These are phyloP conservation scores for Xenopus tropicalis DNA, from an alignment of 2,113 vertebrate species.

Conservation along the genomic window DNA sequence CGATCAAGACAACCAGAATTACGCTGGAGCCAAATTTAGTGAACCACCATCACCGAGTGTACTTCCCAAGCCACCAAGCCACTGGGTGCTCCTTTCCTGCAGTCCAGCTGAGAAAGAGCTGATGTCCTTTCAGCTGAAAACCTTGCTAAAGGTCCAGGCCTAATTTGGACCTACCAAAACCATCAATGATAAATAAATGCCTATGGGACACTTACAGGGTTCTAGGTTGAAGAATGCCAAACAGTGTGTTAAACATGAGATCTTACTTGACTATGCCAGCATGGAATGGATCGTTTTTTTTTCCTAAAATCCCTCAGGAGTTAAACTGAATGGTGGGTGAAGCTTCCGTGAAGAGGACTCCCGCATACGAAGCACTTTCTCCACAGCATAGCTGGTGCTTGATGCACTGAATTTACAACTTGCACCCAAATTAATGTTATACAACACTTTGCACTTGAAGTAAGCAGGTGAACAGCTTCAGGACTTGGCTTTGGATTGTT, in stretches of 20 bases:
- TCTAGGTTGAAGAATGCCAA: constrained; percentile 40
- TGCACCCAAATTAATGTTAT: constrained; percentile 7
- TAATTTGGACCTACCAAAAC: constrained; percentile 56
- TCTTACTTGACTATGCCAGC: background rate
- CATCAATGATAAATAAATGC: background rate
- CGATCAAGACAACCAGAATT: constrained; percentile 80
- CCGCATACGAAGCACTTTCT: constrained; percentile 28
- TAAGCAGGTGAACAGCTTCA: background rate
- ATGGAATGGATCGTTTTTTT: constrained; percentile 31
- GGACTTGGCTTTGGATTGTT: background rate
- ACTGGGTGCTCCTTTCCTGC: constrained; percentile 89
- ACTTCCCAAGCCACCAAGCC: constrained; percentile 91
- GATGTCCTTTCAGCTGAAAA: constrained; percentile 97
- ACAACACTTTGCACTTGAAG: constrained; percentile 34
- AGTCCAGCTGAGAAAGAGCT: constrained; percentile 87
- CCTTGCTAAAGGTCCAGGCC: constrained; percentile 93
- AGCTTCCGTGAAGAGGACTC: constrained; percentile 33
- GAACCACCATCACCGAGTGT: constrained; percentile 94
- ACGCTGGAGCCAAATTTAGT: constrained; percentile 96
- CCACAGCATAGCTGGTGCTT: constrained; percentile 10
- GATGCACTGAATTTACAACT: constrained; percentile 6
- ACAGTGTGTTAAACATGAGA: no score
- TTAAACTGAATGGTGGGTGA: constrained; percentile 11
- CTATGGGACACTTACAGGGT: constrained; percentile 43
- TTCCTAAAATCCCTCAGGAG: constrained; percentile 20